Base-by-base conservation (phyloP, 2,797 vertebrate genomes). In the Pseudochromis fuscus region DNA sequence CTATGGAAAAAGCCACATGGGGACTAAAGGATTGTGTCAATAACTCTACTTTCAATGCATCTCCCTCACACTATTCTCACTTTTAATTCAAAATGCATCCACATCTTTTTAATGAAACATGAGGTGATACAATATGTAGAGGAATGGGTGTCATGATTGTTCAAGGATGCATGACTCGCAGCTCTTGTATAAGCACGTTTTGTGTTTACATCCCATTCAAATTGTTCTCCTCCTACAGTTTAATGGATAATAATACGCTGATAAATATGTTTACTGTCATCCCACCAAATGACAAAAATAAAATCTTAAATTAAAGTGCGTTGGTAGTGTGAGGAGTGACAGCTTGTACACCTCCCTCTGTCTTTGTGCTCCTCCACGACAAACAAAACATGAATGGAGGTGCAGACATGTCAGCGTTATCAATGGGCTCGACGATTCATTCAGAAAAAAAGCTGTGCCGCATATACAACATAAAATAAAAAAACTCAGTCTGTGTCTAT, bases 351-450 rank as follows among this genome's bases (percentile, higher is more conserved):
- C 65, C 72, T 55, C 33, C 50, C 31, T 58, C 42, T 56, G 53
- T 63, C 67, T 79, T 38, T 1, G 11, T 24, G 24, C 44, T 59
- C 59, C 30, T 75, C 45, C 31, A 58, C 21, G 53, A 65, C 52
- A 79, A 46, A 78, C 31, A 75, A 79, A 82, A 45, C 73, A 80
- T 87, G 81, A 88, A 91, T 85, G 79, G 75, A 81, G 58, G 40
- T 37, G 24, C 31, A 55, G 62, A 55, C 64, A 48, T 85, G 69
- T 75, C 81, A 79, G 52, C 19, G 0, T 60, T 70, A 61, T 86
- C 86, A 83, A 65, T 68, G 68, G 64, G 5, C 31, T 57, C 55
- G 61, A 69, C 69, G 78, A 44, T 64, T 82, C 85, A 82, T 85
- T 87, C 83, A 87, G 30, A 57, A 77, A 66, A 57, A 64, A 37